These are phyloP conservation scores for Brachionus calyciflorus DNA, from an alignment of 1,140 invertebrate genomes.

Conservation along the genomic window DNA sequence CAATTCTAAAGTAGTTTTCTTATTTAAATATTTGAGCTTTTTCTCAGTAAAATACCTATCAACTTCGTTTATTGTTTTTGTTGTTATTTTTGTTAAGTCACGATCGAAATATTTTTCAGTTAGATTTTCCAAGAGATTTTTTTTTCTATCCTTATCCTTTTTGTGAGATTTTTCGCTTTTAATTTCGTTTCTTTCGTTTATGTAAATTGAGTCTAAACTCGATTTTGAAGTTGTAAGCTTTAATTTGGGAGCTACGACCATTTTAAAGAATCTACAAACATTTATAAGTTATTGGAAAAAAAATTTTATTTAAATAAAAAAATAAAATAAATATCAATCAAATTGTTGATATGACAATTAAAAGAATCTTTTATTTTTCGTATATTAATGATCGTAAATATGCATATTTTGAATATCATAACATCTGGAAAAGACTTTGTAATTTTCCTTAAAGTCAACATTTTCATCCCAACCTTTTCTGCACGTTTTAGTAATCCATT, in stretches of 20 bases:
- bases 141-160: neutral
- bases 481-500: constrained; percentile 60
- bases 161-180: neutral
- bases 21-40: neutral
- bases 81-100: neutral
- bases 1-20: neutral
- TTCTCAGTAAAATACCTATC: neutral
- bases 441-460: constrained; percentile 53
- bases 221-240: neutral
- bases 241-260: neutral
- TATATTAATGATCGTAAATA: constrained; percentile 27
- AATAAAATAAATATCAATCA: constrained; percentile 7
- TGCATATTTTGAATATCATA: constrained; percentile 41
- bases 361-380: too few species aligned
- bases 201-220: neutral
- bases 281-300: neutral
- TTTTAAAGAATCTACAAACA: neutral
- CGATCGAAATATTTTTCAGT: neutral
- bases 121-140: neutral
- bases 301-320: constrained; percentile 1
- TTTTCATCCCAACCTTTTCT: constrained; percentile 61
- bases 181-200: neutral
- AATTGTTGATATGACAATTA: constrained; percentile 30
- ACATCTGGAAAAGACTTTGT: constrained; percentile 45
- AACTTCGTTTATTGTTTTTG: neutral